Conservation (phyloP, 2,113 vertebrate genomes). For the Oncorhynchus nerka region DNA sequence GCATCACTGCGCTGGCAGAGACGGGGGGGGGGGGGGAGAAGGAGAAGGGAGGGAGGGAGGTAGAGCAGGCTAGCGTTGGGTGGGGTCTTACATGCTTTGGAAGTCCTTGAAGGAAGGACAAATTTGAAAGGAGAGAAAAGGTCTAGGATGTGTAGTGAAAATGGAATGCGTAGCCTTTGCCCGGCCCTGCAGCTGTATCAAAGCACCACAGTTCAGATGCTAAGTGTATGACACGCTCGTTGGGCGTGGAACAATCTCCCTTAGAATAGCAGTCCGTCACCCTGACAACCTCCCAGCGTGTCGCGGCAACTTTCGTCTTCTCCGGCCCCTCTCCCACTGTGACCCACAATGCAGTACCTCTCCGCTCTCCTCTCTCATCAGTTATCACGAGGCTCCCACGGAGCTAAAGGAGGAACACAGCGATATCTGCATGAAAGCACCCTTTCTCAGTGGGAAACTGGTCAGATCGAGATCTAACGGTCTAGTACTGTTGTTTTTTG, state of each 20-base stretch:
- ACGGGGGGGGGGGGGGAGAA: not conserved
- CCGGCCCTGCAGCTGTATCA: not conserved
- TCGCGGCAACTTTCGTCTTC: constrained; percentile 26
- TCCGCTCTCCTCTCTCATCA: constrained; percentile 23
- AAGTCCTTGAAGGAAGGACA: constrained; percentile 9
- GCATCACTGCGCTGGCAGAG: constrained; percentile 50
- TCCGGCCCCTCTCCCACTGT: constrained; percentile 17
- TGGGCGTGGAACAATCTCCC: not conserved
- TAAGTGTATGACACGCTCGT: not conserved
- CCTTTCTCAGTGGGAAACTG: not conserved
- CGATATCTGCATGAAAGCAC: constrained; percentile 19
- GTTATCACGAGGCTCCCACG: constrained; percentile 12
- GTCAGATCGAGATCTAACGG: not conserved
- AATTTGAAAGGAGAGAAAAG: not conserved
- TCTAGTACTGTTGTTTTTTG: not conserved
- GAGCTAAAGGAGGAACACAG: not conserved
- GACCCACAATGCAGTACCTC: constrained; percentile 36
- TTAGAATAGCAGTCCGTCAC: constrained; percentile 21
- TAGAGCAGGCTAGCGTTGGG: not conserved
- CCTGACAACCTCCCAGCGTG: constrained; percentile 24
- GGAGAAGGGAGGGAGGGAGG: constrained; percentile 12
- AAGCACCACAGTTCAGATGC: constrained; percentile 7
- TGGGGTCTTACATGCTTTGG: not conserved
- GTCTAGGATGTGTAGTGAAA: constrained; percentile 2
- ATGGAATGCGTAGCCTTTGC: not conserved